Base-by-base conservation (phyloP, 2,113 vertebrate genomes). In the Motacilla tschutschensis region DNA sequence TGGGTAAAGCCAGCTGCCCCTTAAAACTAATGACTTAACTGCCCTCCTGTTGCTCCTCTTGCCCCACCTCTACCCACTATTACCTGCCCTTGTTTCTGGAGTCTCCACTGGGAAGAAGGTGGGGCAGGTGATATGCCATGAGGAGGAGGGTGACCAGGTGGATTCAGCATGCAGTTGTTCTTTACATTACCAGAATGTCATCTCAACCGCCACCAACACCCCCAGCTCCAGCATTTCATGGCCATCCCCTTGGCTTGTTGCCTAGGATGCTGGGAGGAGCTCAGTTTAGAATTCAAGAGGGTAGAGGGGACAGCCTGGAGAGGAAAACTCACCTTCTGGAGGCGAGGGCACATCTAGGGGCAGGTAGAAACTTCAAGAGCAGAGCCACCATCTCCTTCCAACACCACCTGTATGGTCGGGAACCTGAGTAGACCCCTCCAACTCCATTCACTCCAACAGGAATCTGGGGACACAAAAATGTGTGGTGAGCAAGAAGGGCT, bases 201-300 rank as follows among this genome's bases (percentile, higher is more conserved):
- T 14, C 47, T 86, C 62, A 48, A 17, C 3, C 5, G 9, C 16
- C 7, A 3, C 18, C 14, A 15, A 29, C 40, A 35, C 17, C 31
- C 9, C 14, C 14, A 36, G 64, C 33, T 69, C 28, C 33, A 51
- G 55, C 18, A 38, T n/a, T 70, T 48, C 20, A 2, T 35, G 41
- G 33, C 47, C 0, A 2, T n/a, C 14, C 46, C 33, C 3, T 1
- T 0, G 0, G 31, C 41, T 72, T 83, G 18, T 16, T 80, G 25
- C 31, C 25, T 26, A 29, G 24, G 12, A 51, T 31, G 8, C 78
- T 57, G 38, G 21, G 41, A 0, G 33, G 33, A 33, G 33, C 33
- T 33, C 33, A 33, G 31, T 53, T 66, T 74, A 25, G 70, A 55
- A 65, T 7, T 15, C 10, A 18, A 6, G 22, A 40, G 8, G 3